Conservation (phyloP, 2,888 invertebrate genomes). For the Agrotis segetum region DNA sequence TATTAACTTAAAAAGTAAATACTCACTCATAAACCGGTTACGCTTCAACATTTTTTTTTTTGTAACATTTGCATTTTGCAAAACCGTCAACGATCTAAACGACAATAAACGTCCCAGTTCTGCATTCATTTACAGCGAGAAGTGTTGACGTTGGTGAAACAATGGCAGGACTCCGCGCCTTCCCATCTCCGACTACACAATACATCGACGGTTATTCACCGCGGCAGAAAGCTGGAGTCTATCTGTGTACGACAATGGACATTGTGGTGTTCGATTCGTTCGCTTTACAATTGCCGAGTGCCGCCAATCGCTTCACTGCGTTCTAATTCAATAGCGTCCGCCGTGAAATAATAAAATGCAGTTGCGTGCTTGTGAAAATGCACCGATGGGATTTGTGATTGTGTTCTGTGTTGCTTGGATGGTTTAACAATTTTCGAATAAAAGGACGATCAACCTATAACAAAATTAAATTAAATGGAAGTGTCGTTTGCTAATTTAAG, state of each 20-base stretch:
- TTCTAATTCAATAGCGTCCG: constrained; percentile 72
- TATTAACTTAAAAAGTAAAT: constrained; percentile 60
- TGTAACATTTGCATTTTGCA: constrained; percentile 73
- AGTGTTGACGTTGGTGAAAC: constrained; percentile 79
- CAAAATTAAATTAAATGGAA: too few relatives aligned
- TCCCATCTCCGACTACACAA: constrained; percentile 72
- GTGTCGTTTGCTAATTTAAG: too few relatives aligned
- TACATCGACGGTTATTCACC: constrained; percentile 74
- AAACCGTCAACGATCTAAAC: constrained; percentile 73
- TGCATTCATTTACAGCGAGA: constrained; percentile 79
- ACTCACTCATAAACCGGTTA: constrained; percentile 69
- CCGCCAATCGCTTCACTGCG: constrained; percentile 68
- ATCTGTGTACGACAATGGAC: constrained; percentile 69
- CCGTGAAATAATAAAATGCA: constrained; percentile 64
- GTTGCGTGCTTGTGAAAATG: constrained; percentile 53
- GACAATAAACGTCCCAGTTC: constrained; percentile 77
- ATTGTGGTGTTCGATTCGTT: constrained; percentile 68
- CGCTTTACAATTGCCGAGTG: constrained; percentile 58
- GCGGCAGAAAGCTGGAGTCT: constrained; percentile 62
- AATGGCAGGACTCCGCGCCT: constrained; percentile 76
- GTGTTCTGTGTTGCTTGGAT: constrained; percentile 30
- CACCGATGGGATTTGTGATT: constrained; percentile 46
- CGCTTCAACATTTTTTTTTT: constrained; percentile 65
- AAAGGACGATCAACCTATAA: neutral
- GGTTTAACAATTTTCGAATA: neutral